Percentiles rank a stretch among this genome's conserved stretches.
These are phyloP conservation scores for Pluvianellus socialis DNA, from an alignment of 2,113 vertebrate genomes.

Conservation along the genomic window DNA sequence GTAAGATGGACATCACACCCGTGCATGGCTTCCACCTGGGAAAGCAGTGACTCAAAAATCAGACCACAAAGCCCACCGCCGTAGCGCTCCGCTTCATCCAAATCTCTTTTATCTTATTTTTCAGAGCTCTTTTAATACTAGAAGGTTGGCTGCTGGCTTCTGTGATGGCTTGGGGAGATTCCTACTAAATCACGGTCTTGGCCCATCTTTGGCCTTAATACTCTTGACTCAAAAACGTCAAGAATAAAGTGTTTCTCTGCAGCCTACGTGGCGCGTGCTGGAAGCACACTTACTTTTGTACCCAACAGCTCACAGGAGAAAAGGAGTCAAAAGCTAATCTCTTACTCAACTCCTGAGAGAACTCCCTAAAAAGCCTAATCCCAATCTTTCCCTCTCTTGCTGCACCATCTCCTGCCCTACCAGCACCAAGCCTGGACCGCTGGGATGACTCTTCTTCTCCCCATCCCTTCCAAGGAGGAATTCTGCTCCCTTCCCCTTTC, in stretches of 20 bases:
- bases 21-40: accelerated
- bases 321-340: background rate
- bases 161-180: background rate
- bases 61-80: accelerated
- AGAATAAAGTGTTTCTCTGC: background rate
- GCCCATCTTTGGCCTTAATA: background rate
- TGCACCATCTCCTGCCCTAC: background rate
- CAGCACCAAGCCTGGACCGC: background rate
- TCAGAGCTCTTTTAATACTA: background rate
- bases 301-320: background rate
- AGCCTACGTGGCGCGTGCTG: accelerated
- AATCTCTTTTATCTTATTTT: accelerated
- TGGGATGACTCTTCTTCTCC: background rate
- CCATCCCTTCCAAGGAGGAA: background rate
- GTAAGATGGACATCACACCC: accelerated
- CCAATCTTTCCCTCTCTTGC: accelerated
- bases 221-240: background rate
- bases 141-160: background rate
- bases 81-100: accelerated
- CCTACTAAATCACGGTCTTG: background rate
- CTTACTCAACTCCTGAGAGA: background rate
- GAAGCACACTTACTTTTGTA: background rate
- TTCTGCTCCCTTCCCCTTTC: background rate
- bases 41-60: accelerated
- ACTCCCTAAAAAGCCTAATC: background rate